Conservation (phyloP, 2,888 invertebrate genomes). For the Lymantria monacha region DNA sequence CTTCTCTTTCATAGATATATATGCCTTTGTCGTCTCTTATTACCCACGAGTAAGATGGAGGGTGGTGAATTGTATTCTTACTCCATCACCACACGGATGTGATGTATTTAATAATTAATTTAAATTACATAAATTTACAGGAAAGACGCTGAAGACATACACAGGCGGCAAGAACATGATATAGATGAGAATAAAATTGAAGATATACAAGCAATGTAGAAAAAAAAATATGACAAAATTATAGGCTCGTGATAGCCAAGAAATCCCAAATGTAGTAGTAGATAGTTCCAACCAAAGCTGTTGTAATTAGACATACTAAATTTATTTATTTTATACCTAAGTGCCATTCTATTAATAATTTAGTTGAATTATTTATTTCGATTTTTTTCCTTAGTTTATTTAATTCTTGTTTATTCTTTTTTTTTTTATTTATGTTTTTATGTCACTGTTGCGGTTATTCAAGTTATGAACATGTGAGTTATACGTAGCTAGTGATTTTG, state of each 20-base stretch:
- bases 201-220: slow-evolving; percentile 66
- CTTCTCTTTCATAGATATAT: no score
- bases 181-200: slow-evolving; percentile 60
- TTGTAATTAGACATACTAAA: slow-evolving; percentile 47
- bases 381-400: slow-evolving; percentile 10
- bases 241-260: slow-evolving; percentile 29
- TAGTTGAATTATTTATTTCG: slow-evolving; percentile 14
- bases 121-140: slow-evolving; percentile 34
- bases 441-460: slow-evolving; percentile 26
- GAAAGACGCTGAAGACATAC: slow-evolving; percentile 71
- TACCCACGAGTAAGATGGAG: no score
- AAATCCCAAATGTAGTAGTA: slow-evolving; percentile 71
- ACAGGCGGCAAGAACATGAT: slow-evolving; percentile 61
- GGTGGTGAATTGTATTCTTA: no score
- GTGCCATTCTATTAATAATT: slow-evolving; percentile 48
- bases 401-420: slow-evolving; percentile 10
- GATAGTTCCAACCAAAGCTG: slow-evolving; percentile 74
- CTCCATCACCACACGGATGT: no score
- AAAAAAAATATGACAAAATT: slow-evolving; percentile 16
- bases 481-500: slow-evolving; percentile 60
- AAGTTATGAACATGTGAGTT: slow-evolving; percentile 39
- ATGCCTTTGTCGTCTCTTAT: no score
- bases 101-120: no score
- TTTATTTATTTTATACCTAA: slow-evolving; percentile 49
- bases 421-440: slow-evolving; percentile 20